Evolutionary conservation across 2,888 invertebrate species (phyloP).

Genomic region (Trissolcus brochymenae): DNA sequence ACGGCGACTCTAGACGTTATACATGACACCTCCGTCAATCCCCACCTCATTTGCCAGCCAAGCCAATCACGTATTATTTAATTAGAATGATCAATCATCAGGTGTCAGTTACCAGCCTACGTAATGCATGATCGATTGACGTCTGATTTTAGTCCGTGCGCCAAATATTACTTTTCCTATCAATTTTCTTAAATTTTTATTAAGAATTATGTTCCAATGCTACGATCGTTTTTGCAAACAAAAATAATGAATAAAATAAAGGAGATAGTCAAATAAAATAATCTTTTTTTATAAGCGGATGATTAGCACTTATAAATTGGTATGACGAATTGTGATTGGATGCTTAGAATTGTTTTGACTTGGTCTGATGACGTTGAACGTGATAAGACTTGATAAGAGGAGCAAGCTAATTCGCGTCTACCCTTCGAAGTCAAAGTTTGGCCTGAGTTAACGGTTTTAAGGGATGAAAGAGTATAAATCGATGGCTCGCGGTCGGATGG

Average conservation of each 20-base stretch:
- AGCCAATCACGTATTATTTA: constrained; percentile 74
- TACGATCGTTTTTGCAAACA: too few species aligned
- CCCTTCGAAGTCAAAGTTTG: constrained; percentile 75
- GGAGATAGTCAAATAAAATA: neutral
- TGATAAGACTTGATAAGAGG: constrained; percentile 26
- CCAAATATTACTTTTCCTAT: constrained; percentile 45
- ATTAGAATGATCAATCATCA: constrained; percentile 75
- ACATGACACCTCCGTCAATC: constrained; percentile 62
- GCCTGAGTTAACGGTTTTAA: constrained; percentile 75
- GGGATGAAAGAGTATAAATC: constrained; percentile 75
- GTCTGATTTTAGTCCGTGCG: constrained; percentile 57
- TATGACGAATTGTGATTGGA: constrained; percentile 2
- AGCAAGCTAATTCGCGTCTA: constrained; percentile 62
- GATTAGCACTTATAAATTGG: neutral
- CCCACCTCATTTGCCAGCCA: constrained; percentile 64
- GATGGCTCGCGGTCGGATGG: constrained; percentile 63
- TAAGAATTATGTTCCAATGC: constrained; percentile 2
- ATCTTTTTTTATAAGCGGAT: neutral
- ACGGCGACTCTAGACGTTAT: constrained; percentile 64
- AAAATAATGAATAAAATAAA: too few species aligned
- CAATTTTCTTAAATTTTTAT: constrained; percentile 48
- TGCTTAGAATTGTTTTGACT: constrained; percentile 27
- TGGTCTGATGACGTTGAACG: constrained; percentile 19
- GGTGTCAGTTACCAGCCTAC: constrained; percentile 71
- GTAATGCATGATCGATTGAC: constrained; percentile 74